Conservation (phyloP, 2,888 invertebrate species). For the Pyrocoelia pectoralis region DNA sequence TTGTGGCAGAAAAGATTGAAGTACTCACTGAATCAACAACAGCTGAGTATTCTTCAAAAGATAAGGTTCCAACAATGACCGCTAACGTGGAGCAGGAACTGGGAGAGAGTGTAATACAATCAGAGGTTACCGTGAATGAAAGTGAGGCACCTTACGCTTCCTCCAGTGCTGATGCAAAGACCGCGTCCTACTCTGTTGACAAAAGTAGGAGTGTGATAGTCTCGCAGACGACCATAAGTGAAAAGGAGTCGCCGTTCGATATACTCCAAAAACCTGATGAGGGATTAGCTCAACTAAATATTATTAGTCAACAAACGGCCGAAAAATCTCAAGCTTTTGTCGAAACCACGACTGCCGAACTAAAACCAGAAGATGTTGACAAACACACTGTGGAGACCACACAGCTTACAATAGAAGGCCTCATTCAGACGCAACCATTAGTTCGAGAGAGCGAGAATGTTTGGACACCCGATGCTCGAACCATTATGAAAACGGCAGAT, state of each 20-base stretch:
- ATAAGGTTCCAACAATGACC: conserved; percentile 45
- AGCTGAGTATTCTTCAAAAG: conserved; percentile 6
- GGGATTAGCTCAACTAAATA: conserved; percentile 49
- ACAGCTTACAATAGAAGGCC: conserved; percentile 4
- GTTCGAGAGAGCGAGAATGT: conserved; percentile 51
- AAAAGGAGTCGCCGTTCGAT: conserved; percentile 59
- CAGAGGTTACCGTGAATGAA: conserved; percentile 54
- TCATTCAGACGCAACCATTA: conserved; percentile 37
- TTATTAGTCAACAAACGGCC: conserved; percentile 61
- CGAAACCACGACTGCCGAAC: background rate
- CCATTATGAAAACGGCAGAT: conserved; percentile 55
- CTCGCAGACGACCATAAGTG: conserved; percentile 62
- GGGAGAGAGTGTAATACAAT: conserved; percentile 51
- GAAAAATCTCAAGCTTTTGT: conserved; percentile 47
- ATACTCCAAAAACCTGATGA: conserved; percentile 49
- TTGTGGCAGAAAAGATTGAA: conserved; percentile 58
- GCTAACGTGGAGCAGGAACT: conserved; percentile 47
- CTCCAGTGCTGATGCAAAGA: conserved; percentile 47
- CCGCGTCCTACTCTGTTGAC: conserved; percentile 58
- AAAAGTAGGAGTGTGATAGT: conserved; percentile 55
- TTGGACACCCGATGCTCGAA: conserved; percentile 24
- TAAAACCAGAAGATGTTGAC: background rate
- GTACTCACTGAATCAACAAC: conserved; percentile 9
- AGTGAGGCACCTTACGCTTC: conserved; percentile 23
- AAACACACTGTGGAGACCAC: background rate